Evolutionary conservation across 2,797 vertebrate species (phyloP), one percentile per base, ranked within the genome.

Genomic region (Luscinia luscinia): DNA sequence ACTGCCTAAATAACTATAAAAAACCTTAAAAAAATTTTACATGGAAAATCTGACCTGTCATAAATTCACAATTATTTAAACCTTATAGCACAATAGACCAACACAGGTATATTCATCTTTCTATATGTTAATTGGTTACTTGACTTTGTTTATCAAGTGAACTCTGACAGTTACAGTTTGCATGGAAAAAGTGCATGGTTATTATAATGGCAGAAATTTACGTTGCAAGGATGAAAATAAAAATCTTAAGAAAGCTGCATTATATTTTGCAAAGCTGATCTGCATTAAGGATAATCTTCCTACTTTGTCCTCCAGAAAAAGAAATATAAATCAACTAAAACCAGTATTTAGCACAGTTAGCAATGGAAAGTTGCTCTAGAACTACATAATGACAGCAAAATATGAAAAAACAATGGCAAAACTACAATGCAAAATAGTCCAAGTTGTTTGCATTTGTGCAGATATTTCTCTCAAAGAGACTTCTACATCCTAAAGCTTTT

Each of bases 291-390:
- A 86, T 87, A 90, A 62, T 93, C 61, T 89, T 81, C 78, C 89
- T 89, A 78, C 64, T 89, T 74, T 87, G 41, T 61, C 41, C 38
- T 87, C 59, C 36, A 85, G 86, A 73, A 95, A 93, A 93, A 94
- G 52, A 69, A 75, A 76, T 87, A 91, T 88, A 96, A 96, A 92
- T 96, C 92, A 96, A 89, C 72, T 52, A 89, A 94, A 97, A 93
- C 96, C 55, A 93, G 58, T 97, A 96, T 78, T 96, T 96, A 90
- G 77, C 91, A 84, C 81, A 92, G 87, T 70, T 92, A 79, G 76
- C 66, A 95, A 78, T 62, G 28, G 28, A 89, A 96, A 95, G 74
- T 43, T 85, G 30, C 76, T 90, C 74, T 76, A 78, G 54, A 90
- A 85, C 54, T 87, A 52, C 34, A 59, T 87, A 27, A 69, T 11